Evolutionary conservation across 2,113 vertebrate genomes (phyloP).

Genomic region (mouse (Mus musculus)): GRCm39 chr12:77552501-77553000

Average conservation of each 20-base stretch:
- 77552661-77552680: not conserved
- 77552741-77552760: not conserved
- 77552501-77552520: not conserved
- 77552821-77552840: not conserved
- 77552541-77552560: not conserved
- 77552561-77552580: not conserved
- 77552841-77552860: conserved; percentile 6
- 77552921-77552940: not conserved
- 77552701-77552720: not conserved
- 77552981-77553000: not conserved
- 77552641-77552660: not conserved
- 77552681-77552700: not conserved
- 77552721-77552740: not conserved
- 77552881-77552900: not conserved
- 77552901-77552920: not conserved
- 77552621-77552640: not conserved
- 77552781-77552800: not conserved
- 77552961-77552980: not conserved
- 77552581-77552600: not conserved
- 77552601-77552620: not conserved
- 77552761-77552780: not conserved
- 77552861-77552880: not conserved
- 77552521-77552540: not conserved
- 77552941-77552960: not conserved
- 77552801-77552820: not conserved